phyloP scores from a whole-genome alignment of 1,140 invertebrate genomes.

The Bombus superbus region DNA sequence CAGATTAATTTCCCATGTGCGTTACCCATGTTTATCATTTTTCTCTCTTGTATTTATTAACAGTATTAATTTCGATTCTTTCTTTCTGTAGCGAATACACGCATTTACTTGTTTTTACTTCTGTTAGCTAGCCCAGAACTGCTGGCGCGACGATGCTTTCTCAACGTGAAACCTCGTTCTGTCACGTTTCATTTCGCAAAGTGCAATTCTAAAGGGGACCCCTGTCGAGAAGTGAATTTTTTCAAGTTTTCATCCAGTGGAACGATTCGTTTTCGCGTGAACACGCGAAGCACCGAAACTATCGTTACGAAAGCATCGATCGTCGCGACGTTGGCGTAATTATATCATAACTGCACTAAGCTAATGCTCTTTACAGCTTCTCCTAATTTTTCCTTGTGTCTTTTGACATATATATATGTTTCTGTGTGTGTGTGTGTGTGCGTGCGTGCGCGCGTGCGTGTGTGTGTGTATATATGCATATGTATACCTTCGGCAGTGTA shows the following conservation, averaged over 20 bases:
- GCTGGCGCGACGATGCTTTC: slow-evolving; percentile 34
- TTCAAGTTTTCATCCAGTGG: neutral
- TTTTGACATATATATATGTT: neutral
- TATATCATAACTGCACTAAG: slow-evolving; percentile 54
- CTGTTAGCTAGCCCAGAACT: slow-evolving; percentile 50
- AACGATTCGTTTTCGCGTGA: neutral
- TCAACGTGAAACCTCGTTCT: neutral
- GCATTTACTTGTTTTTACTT: slow-evolving; percentile 50
- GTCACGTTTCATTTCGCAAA: neutral
- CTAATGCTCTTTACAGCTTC: slow-evolving; percentile 75
- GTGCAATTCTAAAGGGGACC: neutral
- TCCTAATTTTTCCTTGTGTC: slow-evolving; percentile 52
- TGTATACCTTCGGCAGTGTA: slow-evolving; percentile 44
- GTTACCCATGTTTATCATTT: neutral
- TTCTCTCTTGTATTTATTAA: slow-evolving; percentile 11
- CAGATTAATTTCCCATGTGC: too few species aligned
- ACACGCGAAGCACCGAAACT: neutral
- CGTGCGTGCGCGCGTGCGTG: too few species aligned
- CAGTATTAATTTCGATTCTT: slow-evolving; percentile 48
- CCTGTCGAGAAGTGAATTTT: neutral
- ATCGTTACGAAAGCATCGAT: slow-evolving; percentile 19
- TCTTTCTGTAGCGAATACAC: slow-evolving; percentile 49
- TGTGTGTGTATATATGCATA: neutral
- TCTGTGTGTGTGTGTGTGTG: too few species aligned
- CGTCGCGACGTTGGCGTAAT: slow-evolving; percentile 51